Evolutionary conservation across 2,113 vertebrate species (phyloP).

Genomic region (Pagrus major): DNA sequence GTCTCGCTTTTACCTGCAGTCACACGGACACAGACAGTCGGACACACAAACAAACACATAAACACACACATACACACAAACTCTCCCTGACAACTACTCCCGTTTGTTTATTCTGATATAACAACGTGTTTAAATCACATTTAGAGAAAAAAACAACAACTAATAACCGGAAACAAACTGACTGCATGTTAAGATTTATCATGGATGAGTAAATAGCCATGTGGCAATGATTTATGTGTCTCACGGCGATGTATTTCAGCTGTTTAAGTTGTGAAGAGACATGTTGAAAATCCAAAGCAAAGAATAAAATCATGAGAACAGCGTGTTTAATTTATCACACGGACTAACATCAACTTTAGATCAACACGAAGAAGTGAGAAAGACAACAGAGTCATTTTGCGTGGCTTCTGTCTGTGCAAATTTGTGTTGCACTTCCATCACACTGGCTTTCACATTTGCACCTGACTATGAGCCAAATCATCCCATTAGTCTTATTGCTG

Average conservation of each 20-base stretch:
- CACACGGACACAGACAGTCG: conserved; percentile 48
- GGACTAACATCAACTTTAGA: background rate
- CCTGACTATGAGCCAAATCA: conserved; percentile 72
- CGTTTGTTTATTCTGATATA: conserved; percentile 11
- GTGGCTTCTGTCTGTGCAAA: background rate
- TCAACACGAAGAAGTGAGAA: background rate
- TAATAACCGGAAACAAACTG: background rate
- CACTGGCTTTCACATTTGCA: conserved; percentile 42
- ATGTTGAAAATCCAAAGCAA: background rate
- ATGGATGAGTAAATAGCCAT: background rate
- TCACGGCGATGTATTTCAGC: no score
- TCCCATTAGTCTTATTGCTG: conserved; percentile 84
- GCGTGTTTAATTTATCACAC: background rate
- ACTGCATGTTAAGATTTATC: background rate
- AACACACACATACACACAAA: conserved; percentile 12
- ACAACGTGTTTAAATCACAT: conserved; percentile 13
- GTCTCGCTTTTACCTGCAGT: conserved; percentile 81
- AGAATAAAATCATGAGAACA: no score
- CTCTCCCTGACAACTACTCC: conserved; percentile 24
- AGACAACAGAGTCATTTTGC: background rate
- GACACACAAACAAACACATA: conserved; percentile 9
- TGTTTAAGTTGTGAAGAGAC: no score
- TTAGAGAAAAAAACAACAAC: background rate
- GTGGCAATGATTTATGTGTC: conserved; percentile 4
- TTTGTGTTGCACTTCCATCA: background rate